These are phyloP conservation scores for Eurytoma adleriae DNA, from an alignment of 2,888 invertebrate genomes.

Conservation along the genomic window DNA sequence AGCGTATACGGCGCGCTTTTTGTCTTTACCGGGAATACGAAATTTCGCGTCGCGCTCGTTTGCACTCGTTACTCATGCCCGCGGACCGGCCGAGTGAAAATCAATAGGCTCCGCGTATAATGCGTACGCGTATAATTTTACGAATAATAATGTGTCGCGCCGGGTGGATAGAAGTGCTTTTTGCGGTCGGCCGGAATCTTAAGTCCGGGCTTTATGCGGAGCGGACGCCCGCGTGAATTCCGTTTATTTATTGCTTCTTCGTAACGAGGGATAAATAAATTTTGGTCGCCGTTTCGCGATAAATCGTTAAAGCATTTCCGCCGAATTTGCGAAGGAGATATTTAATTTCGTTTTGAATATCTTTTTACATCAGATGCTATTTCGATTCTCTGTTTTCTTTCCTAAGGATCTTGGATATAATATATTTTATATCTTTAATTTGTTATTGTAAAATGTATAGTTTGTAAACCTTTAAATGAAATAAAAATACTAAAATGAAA, in stretches of 20 bases:
- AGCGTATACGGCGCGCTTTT: slow-evolving; percentile 14
- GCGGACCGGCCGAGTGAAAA: slow-evolving; percentile 35
- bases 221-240: not conserved
- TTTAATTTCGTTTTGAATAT: too few species aligned
- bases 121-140: slow-evolving; percentile 15
- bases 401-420: too few species aligned
- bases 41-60: slow-evolving; percentile 43
- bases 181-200: slow-evolving; percentile 28
- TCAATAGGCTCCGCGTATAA: slow-evolving; percentile 43
- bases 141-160: slow-evolving; percentile 21
- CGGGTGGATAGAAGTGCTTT: slow-evolving; percentile 15
- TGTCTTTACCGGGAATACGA: slow-evolving; percentile 41
- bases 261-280: not conserved
- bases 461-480: too few species aligned
- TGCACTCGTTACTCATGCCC: slow-evolving; percentile 52
- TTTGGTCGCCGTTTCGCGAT: too few species aligned
- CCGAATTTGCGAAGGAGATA: too few species aligned
- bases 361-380: too few species aligned
- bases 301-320: too few species aligned
- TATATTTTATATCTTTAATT: too few species aligned
- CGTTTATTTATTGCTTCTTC: slow-evolving; percentile 11
- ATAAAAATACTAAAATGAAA: too few species aligned
- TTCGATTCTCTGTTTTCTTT: too few species aligned
- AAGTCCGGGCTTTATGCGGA: not conserved
- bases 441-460: too few species aligned